Percentiles rank a stretch among this genome's conserved stretches.
phyloP scores from a whole-genome alignment of 2,797 vertebrate species.

The Heterohyrax brucei region DNA sequence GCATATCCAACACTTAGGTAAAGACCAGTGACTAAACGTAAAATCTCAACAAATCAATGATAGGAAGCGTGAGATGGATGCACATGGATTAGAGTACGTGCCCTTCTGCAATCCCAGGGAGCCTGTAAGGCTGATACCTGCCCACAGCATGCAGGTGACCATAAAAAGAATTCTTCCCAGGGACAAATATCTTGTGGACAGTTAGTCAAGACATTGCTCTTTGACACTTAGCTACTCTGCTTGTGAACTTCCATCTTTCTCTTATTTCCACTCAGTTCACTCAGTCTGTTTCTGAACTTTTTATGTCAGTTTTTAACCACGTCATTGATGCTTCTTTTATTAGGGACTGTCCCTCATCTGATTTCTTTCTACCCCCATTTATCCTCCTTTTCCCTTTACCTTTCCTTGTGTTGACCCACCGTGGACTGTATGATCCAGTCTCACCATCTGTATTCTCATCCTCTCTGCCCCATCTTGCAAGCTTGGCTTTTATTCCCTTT shows the following conservation, averaged over 20 bases:
- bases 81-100: rapidly evolving
- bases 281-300: background rate
- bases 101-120: background rate
- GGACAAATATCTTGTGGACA: background rate
- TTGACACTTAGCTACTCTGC: background rate
- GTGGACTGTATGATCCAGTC: background rate
- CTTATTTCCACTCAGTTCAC: background rate
- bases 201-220: background rate
- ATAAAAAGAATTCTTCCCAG: background rate
- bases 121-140: rapidly evolving
- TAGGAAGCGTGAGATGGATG: background rate
- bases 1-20: background rate
- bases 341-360: background rate
- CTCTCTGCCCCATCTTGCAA: background rate
- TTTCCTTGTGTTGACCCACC: background rate
- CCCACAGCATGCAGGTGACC: no score
- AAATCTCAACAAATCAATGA: background rate
- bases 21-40: background rate
- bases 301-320: background rate
- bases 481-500: background rate
- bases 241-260: background rate
- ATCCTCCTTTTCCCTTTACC: background rate
- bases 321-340: background rate
- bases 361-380: no score
- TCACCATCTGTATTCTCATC: background rate